A percentile compares a stretch with the other conserved stretches of the same genome.
Conservation (phyloP, 2,113 vertebrate species). For the Notothenia rossii region DNA sequence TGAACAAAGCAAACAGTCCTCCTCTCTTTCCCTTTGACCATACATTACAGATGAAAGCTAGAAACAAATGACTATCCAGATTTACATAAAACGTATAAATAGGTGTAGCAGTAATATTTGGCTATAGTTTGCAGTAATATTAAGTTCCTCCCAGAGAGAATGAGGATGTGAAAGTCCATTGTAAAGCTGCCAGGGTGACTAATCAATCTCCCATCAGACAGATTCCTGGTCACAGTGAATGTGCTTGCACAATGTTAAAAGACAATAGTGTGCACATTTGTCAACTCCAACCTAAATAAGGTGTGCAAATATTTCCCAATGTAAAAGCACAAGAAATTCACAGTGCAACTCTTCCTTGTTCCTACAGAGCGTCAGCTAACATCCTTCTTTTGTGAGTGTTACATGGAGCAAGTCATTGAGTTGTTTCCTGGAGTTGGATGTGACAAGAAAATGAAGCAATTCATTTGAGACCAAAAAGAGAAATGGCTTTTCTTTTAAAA, state of each 20-base stretch:
- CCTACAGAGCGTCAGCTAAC: slow-evolving; percentile 26
- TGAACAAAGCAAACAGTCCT: background rate
- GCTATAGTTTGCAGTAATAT: background rate
- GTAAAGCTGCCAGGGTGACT: background rate
- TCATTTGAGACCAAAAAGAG: background rate
- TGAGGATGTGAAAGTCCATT: slow-evolving; percentile 58
- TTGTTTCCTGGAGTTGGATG: background rate
- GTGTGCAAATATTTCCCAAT: slow-evolving; percentile 22
- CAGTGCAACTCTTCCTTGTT: slow-evolving; percentile 44
- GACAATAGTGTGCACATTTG: background rate
- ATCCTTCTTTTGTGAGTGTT: background rate
- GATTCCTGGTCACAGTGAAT: background rate
- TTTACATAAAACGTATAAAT: no score
- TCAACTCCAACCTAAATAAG: background rate
- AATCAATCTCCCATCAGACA: slow-evolving; percentile 12
- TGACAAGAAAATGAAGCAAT: background rate
- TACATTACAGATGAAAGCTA: background rate
- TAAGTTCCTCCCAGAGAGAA: slow-evolving; percentile 24
- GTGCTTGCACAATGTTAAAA: background rate
- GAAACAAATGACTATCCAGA: no score
- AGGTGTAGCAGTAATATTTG: background rate
- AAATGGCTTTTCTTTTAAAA: background rate
- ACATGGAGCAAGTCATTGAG: background rate
- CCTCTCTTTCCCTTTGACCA: background rate
- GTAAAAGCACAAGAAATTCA: background rate